A percentile compares a stretch with the other conserved stretches of the same genome.
Conservation (phyloP, 2,797 vertebrate species). For the Scleropages formosus region DNA sequence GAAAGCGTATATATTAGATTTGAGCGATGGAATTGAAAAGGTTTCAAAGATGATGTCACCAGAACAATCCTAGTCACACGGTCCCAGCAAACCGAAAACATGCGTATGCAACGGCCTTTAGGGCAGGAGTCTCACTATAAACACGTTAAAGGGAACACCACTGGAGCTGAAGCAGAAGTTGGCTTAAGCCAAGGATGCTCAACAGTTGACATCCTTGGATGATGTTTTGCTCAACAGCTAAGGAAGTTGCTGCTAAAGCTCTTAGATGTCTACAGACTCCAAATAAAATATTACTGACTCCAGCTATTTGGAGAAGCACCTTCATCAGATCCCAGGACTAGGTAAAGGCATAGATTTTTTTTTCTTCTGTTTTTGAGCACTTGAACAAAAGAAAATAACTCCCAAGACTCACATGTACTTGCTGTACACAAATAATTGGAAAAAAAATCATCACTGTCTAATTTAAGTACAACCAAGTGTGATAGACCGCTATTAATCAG, state of each 20-base stretch:
- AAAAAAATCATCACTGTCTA: too few species aligned
- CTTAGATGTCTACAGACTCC: background rate
- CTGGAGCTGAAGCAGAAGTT: background rate
- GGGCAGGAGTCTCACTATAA: background rate
- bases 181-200: background rate
- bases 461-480: too few species aligned
- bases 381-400: too few species aligned
- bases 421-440: too few species aligned
- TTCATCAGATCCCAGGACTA: too few species aligned
- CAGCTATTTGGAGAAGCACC: background rate
- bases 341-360: too few species aligned
- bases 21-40: background rate
- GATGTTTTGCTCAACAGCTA: background rate
- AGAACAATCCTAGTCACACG: background rate
- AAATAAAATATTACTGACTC: background rate
- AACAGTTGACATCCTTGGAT: background rate
- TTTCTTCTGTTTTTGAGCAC: too few species aligned
- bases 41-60: background rate
- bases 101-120: background rate
- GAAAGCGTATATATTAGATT: background rate
- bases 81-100: background rate
- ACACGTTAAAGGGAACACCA: background rate
- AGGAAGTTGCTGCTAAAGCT: background rate
- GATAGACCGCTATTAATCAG: too few species aligned
- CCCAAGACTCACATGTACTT: too few species aligned